These are phyloP conservation scores for Ichneumon xanthorius DNA, from an alignment of 2,888 invertebrate species.

Conservation along the genomic window DNA sequence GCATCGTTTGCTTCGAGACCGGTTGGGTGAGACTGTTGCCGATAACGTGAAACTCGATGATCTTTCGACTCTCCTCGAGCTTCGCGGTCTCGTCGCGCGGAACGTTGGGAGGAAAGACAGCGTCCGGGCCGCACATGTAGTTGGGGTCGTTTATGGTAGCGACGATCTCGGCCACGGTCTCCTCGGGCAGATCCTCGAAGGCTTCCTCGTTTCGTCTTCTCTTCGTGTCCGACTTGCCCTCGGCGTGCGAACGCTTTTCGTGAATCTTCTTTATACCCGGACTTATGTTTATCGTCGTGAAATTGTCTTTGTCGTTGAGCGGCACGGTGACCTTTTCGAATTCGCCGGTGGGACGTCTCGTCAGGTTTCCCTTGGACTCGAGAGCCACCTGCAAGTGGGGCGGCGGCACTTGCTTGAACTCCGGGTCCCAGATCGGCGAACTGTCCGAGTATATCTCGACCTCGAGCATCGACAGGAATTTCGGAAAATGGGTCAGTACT, in stretches of 20 bases:
- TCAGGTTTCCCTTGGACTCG: constrained; percentile 86
- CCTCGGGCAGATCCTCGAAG: constrained; percentile 91
- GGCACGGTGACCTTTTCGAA: constrained; percentile 89
- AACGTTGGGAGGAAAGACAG: constrained; percentile 93
- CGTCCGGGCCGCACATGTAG: constrained; percentile 93
- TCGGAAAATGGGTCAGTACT: constrained; percentile 95
- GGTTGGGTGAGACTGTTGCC: constrained; percentile 95
- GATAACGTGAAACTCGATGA: constrained; percentile 97
- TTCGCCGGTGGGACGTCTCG: constrained; percentile 85
- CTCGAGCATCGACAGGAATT: constrained; percentile 94
- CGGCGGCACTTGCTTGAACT: constrained; percentile 92
- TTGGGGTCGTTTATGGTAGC: constrained; percentile 94
- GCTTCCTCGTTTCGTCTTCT: constrained; percentile 85
- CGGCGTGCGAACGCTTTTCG: constrained; percentile 78
- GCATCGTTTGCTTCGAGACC: constrained; percentile 95
- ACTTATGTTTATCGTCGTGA: constrained; percentile 89
- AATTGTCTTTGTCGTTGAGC: constrained; percentile 89
- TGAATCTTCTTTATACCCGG: constrained; percentile 85
- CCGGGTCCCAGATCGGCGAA: constrained; percentile 97
- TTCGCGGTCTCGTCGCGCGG: constrained; percentile 97
- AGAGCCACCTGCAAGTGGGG: constrained; percentile 88
- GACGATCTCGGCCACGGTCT: constrained; percentile 93
- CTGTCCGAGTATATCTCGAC: constrained; percentile 94
- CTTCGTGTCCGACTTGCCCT: constrained; percentile 79
- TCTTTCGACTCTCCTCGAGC: constrained; percentile 94